Evolutionary conservation across 2,888 invertebrate species (phyloP), one percentile per base, ranked within the genome.

Genomic region (Bombyx huttoni): DNA sequence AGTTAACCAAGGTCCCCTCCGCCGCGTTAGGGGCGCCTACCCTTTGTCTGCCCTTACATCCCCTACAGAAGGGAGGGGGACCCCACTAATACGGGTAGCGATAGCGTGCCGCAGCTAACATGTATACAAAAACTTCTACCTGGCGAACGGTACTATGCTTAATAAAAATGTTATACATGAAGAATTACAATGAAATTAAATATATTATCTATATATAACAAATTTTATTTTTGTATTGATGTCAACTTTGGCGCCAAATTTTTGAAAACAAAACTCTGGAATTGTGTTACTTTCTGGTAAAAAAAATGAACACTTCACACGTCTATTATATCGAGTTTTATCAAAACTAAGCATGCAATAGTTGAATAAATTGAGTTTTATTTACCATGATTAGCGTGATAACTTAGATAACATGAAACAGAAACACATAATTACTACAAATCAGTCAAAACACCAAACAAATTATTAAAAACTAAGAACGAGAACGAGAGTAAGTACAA

Each of bases 11-110:
- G 73, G 78, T 78, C 84, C 85, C 85, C 85, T 85, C 77, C 69
- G 24, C 24, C 24, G 82, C 67, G 73, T 56, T 75, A 77, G 79
- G 87, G 86, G 85, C 78, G 82, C 80, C 79, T 84, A 84, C 87
- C 86, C 86, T 86, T 85, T 87, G 87, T 82, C 80, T 81, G 73
- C 82, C 81, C 78, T 73, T 73, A 75, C 79, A 75, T 80, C 81
- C 82, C 84, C 75, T 79, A 78, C 67, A 67, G 73, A 79, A 77
- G 84, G 84, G 85, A 80, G 85, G 85, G 40, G 78, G 73, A 80
- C 81, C 86, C 86, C 86, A 81, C 81, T 83, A 75, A 62, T 69
- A 69, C 73, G 72, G 84, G 84, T 81, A 79, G 78, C 75, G 72
- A 73, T 70, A 70, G 74, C 24, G 24, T 24, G 24, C 24, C 75